phyloP scores from a whole-genome alignment of 2,888 invertebrate genomes.

The Oscheius sp. region DNA sequence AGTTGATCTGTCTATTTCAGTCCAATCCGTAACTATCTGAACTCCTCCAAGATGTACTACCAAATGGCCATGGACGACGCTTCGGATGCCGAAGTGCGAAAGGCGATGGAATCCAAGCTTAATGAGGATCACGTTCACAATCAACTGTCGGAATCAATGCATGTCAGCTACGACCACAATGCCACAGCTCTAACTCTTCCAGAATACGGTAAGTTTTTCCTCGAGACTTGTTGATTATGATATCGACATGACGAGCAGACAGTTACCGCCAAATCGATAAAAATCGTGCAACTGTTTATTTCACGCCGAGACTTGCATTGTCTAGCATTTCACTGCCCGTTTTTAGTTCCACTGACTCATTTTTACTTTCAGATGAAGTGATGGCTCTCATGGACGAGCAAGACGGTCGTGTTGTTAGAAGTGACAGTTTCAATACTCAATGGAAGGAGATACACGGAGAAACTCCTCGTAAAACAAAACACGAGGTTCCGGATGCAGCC shows the following conservation, averaged over 20 bases:
- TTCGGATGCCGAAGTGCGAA: conserved; percentile 52
- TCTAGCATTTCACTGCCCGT: background rate
- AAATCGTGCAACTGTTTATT: conserved; percentile 28
- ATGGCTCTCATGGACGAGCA: conserved; percentile 47
- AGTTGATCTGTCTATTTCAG: conserved; percentile 6
- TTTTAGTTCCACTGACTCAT: background rate
- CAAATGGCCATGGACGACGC: conserved; percentile 51
- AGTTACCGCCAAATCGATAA: conserved; percentile 16
- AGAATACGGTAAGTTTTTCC: conserved; percentile 52
- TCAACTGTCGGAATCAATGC: conserved; percentile 59
- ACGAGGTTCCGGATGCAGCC: conserved; percentile 50
- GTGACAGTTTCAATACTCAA: conserved; percentile 57
- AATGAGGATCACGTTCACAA: conserved; percentile 42
- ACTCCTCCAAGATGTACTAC: conserved; percentile 45
- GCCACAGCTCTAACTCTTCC: conserved; percentile 36
- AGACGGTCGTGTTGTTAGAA: conserved; percentile 33
- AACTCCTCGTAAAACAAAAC: conserved; percentile 37
- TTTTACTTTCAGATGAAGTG: conserved; percentile 56
- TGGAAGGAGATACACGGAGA: conserved; percentile 59
- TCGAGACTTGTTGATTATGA: conserved; percentile 10
- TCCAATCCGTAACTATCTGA: conserved; percentile 9
- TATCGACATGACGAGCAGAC: conserved; percentile 17
- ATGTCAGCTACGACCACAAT: conserved; percentile 55
- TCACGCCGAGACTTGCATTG: conserved; percentile 9
- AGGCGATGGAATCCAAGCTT: conserved; percentile 35